Conservation (phyloP, 1,140 invertebrate genomes). For the Zeugodacus cucurbitae region DNA sequence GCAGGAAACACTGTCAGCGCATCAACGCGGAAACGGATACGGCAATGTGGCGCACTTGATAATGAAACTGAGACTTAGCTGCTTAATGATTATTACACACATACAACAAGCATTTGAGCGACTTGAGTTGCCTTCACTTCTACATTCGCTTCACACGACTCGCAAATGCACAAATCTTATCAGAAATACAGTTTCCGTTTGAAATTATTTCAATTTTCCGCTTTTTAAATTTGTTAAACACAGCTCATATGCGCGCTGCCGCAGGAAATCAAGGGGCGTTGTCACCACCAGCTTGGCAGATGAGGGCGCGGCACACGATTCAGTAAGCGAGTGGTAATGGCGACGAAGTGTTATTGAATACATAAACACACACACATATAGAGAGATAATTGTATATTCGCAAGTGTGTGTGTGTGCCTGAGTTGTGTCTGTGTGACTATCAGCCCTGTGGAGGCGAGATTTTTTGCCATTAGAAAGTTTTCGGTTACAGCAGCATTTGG, state of each 20-base stretch:
- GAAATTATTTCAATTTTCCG: slow-evolving; percentile 34
- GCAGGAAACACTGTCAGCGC: background rate
- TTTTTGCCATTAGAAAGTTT: background rate
- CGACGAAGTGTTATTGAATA: background rate
- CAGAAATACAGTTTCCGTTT: slow-evolving; percentile 1
- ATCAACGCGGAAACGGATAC: background rate
- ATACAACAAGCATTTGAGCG: background rate
- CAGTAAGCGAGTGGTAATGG: background rate
- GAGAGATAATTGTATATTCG: too few species aligned
- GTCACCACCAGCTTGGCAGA: too few species aligned
- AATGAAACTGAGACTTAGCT: background rate
- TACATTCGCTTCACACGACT: too few species aligned
- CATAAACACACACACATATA: background rate
- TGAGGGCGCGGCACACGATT: background rate
- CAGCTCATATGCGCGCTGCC: background rate
- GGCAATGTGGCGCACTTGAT: background rate
- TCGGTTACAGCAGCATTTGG: background rate
- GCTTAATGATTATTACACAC: background rate
- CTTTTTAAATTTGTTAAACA: background rate
- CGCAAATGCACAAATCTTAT: background rate
- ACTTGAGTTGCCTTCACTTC: background rate
- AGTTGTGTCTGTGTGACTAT: background rate
- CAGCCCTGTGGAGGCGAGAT: background rate
- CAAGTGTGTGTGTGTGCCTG: background rate
- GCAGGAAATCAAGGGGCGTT: background rate